Base-by-base conservation (phyloP, 2,113 vertebrate genomes). In the Pyxicephalus adspersus region DNA sequence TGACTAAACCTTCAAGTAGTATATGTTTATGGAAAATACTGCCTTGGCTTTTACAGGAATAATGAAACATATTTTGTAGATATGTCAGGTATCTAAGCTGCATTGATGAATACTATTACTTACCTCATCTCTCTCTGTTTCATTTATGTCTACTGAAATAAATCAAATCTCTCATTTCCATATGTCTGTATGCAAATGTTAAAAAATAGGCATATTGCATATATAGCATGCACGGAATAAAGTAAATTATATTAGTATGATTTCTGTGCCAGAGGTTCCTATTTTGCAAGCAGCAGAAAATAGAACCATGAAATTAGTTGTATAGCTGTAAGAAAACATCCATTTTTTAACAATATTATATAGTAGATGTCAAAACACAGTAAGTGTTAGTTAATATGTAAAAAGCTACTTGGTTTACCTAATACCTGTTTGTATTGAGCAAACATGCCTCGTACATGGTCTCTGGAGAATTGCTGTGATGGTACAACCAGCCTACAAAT, bases 31-130 rank as follows among this genome's bases (percentile, higher is more conserved):
- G 71, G 28, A 73, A 54, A 74, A 74, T 60, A 74, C 54, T 38
- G 70, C 70, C 70, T 74, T 58, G 55, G 54, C 54, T 60, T 58
- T 38, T 60, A 74, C 70, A 38, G 29, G 5, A 60, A 74, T 74
- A 74, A 74, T 60, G 71, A 60, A 74, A 60, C 54, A 74, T 55
- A 74, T 74, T 74, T 74, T 74, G 71, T 38, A 57, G 71, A 74
- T 55, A 20, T 74, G 71, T 73, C 71, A 74, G 71, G 26, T 73
- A 60, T 55, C 71, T 74, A 74, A 73, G 54, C n/a, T 57, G 34
- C 71, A 38, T 74, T 74, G 71, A 74, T 74, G 71, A 74, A 74
- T 74, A 74, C 71, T 57, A 74, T 74, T 74, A 74, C 70, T 74
- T 74, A 74, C 71, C 71, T 38, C 28, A 74, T 60, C 29, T 58